A percentile compares a stretch with the other conserved stretches of the same genome.
These are phyloP conservation scores for Cheilinus undulatus DNA, from an alignment of 2,113 vertebrate species.

Conservation along the genomic window DNA sequence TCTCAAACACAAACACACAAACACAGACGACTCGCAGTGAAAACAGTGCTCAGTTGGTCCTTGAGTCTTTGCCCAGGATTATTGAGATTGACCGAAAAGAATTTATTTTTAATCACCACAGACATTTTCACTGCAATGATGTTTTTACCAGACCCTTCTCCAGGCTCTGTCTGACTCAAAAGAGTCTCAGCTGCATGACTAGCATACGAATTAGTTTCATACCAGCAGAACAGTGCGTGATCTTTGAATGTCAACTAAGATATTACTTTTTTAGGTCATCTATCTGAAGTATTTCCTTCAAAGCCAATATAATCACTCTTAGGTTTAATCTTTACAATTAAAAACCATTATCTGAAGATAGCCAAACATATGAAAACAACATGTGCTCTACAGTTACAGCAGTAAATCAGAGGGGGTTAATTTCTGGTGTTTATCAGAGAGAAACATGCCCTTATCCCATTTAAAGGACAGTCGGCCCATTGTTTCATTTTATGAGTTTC, in stretches of 20 bases:
- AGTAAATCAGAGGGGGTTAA: no score
- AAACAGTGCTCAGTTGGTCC: conserved; percentile 23
- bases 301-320: neutral
- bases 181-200: conserved; percentile 18
- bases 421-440: neutral
- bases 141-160: conserved; percentile 32
- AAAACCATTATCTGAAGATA: neutral
- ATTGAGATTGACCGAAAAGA: conserved; percentile 16
- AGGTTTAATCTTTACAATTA: neutral
- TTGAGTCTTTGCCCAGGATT: conserved; percentile 10
- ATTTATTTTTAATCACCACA: conserved; percentile 38
- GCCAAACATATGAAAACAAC: neutral
- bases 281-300: neutral
- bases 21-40: conserved; percentile 5
- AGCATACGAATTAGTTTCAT: conserved; percentile 13
- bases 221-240: neutral
- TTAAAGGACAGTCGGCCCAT: neutral
- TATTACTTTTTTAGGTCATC: neutral
- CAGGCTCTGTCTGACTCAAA: conserved; percentile 20
- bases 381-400: neutral
- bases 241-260: neutral
- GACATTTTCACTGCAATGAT: conserved; percentile 20
- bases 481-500: neutral
- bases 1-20: conserved; percentile 13
- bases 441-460: neutral